phyloP scores from a whole-genome alignment of 2,888 invertebrate species.

The Archips crataeganus region DNA sequence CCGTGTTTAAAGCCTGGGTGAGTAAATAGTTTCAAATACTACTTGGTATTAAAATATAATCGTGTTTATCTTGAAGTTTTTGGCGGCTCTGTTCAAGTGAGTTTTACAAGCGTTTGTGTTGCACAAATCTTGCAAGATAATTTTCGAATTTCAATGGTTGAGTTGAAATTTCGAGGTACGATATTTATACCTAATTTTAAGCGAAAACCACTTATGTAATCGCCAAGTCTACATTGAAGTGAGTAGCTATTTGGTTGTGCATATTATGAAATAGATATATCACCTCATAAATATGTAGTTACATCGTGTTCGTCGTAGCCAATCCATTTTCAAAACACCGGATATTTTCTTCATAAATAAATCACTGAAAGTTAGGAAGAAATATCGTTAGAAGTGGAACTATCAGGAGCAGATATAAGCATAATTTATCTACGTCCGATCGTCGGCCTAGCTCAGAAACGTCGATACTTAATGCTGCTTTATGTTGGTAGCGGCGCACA shows the following conservation, averaged over 20 bases:
- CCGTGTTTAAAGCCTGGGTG: slow-evolving; percentile 28
- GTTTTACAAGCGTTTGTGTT: background rate
- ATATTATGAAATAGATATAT: background rate
- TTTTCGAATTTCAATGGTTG: background rate
- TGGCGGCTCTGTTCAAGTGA: background rate
- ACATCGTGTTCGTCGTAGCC: background rate
- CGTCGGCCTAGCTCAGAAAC: slow-evolving; percentile 33
- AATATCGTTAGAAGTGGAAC: slow-evolving; percentile 28
- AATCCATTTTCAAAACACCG: background rate
- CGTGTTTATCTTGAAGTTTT: background rate
- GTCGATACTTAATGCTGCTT: slow-evolving; percentile 37
- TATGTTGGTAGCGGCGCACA: slow-evolving; percentile 17
- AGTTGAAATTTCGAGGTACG: too few species aligned
- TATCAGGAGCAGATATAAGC: slow-evolving; percentile 34
- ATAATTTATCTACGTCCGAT: slow-evolving; percentile 35
- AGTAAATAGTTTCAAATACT: slow-evolving; percentile 21
- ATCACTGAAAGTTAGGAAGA: slow-evolving; percentile 25
- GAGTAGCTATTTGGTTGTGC: background rate
- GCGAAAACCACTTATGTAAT: too few species aligned
- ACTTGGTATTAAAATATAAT: slow-evolving; percentile 1
- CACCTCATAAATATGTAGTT: background rate
- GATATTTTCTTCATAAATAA: slow-evolving; percentile 30
- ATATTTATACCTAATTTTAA: too few species aligned
- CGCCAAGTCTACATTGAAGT: too few species aligned
- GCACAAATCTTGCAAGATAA: background rate